Evolutionary conservation across 2,113 vertebrate species (phyloP).

Genomic region (Dicrurus megarhynchus): DNA sequence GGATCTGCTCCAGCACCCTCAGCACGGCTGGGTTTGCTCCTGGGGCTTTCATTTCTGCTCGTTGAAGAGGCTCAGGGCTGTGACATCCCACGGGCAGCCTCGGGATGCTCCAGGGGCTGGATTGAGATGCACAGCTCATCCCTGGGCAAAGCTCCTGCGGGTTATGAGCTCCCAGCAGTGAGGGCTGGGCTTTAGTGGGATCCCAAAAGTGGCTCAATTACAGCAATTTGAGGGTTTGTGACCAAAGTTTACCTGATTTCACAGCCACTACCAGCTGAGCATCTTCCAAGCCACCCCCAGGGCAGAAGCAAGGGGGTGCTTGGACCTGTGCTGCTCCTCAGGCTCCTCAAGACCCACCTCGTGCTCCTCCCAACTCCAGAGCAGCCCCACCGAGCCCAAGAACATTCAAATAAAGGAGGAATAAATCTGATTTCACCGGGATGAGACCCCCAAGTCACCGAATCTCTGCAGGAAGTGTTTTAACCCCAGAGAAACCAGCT

Average conservation of each 20-base stretch:
- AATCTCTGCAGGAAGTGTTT: neutral
- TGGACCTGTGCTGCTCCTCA: no score
- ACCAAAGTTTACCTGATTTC: neutral
- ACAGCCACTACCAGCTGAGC: neutral
- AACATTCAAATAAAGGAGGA: neutral
- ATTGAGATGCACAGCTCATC: neutral
- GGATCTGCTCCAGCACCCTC: neutral
- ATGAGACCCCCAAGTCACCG: neutral
- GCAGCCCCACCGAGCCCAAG: neutral
- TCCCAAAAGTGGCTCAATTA: fast-evolving
- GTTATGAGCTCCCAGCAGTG: fast-evolving
- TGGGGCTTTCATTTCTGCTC: neutral
- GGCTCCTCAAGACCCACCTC: neutral
- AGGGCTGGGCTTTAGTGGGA: neutral
- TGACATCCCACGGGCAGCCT: fast-evolving
- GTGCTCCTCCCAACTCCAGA: neutral
- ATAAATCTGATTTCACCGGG: neutral
- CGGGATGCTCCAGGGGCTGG: fast-evolving
- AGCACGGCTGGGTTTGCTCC: neutral
- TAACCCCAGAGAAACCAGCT: neutral
- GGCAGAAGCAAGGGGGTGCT: no score
- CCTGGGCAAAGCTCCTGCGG: neutral
- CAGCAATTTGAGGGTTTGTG: neutral
- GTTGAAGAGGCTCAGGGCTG: fast-evolving
- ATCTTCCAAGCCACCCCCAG: neutral